Base-by-base conservation (phyloP, 2,888 invertebrate species). In the Trichopria drosophilae region DNA sequence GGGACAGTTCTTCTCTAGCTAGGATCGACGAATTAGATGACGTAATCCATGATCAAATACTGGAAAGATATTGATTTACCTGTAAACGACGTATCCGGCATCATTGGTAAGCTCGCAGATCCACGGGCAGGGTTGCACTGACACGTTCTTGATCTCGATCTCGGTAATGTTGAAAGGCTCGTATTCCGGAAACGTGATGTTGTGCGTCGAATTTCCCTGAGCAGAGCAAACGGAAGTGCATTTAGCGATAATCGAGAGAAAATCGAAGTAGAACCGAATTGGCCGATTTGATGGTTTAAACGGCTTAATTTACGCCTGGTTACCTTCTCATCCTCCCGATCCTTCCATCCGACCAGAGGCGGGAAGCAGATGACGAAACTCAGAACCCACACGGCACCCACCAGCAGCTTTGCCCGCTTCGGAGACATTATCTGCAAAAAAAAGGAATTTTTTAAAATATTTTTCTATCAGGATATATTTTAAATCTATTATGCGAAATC, bases 331-430 rank as follows among this genome's bases (percentile, higher is more conserved):
- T n/a, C 82, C 81, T 80, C 79, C 69, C 81, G 77, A 76, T 88
- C 91, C 71, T 90, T 93, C 94, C 94, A 94, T 6, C 93, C 93
- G 35, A 96, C 90, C 47, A 98, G 80, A 3, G 96, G 96, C 32
- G 97, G 98, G 72, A 96, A 93, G 74, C 96, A 97, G 64, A 98
- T 96, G 64, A 95, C 87, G 74, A 96, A 96, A 50, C 95, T 93
- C 46, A 95, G 82, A 55, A 95, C 86, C 98, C 98, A 98, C 12
- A 96, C 87, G n/a, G 87, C 86, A 46, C 86, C 90, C 51, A 96
- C 92, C 59, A 96, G 81, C 43, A 88, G 80, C 75, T 92, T 92
- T 12, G 93, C 94, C 55, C 90, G 81, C 65, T 84, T 85, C 62
- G 87, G 84, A 65, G 90, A 89, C 90, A 91, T 90, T 67, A 90